These are phyloP conservation scores for Trichoplusia ni DNA, from an alignment of 1,140 invertebrate species.

Conservation along the genomic window DNA sequence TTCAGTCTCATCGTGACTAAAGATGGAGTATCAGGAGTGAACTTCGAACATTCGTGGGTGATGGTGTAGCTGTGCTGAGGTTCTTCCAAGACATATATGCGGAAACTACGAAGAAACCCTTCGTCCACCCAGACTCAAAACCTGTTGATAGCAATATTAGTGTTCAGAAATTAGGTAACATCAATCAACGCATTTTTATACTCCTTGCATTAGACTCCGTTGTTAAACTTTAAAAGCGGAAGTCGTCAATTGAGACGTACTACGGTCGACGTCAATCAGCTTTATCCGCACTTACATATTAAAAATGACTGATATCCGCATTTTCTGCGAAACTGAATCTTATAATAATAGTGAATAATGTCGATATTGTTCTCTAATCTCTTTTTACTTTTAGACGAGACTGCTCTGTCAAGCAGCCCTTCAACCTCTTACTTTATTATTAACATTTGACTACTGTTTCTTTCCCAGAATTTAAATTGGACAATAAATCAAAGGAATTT, in stretches of 20 bases:
- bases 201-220: no score
- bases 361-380: background rate
- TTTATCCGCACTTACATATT: no score
- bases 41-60: conserved; percentile 99
- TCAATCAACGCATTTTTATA: no score
- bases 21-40: conserved; percentile 93
- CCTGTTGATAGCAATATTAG: conserved; percentile 74
- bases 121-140: conserved; percentile 85
- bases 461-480: conserved; percentile 86
- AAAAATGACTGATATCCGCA: no score
- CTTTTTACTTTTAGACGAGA: no score
- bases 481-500: conserved; percentile 85
- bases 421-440: no score
- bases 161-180: conserved; percentile 84
- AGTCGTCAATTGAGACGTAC: no score
- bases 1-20: conserved; percentile 93
- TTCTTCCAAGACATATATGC: conserved; percentile 95
- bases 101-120: conserved; percentile 86
- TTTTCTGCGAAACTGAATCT: no score
- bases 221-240: no score
- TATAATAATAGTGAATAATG: background rate
- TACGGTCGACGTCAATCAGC: no score
- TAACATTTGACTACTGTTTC: background rate
- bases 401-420: no score
- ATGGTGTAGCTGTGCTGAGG: conserved; percentile 97